Conservation (phyloP, 2,888 invertebrate genomes). For the Mayetiola destructor region DNA sequence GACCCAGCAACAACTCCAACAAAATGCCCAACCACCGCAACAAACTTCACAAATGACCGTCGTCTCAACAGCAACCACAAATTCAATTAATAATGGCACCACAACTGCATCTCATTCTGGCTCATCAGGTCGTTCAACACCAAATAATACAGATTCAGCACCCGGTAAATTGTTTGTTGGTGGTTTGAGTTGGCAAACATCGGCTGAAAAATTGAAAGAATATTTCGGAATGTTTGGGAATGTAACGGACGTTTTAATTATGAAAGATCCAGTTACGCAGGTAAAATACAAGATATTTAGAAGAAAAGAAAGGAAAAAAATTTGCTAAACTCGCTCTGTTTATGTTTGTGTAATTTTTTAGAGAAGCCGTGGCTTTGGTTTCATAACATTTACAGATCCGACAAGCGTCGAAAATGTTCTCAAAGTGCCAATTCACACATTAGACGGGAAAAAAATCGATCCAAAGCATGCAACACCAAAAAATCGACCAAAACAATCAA, state of each 20-base stretch:
- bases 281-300: conserved; percentile 37
- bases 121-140: conserved; percentile 64
- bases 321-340: conserved; percentile 12
- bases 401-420: conserved; percentile 81
- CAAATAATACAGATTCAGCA: conserved; percentile 45
- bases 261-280: conserved; percentile 90
- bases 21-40: conserved; percentile 26
- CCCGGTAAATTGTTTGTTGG: conserved; percentile 82
- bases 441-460: conserved; percentile 88
- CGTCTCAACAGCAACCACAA: conserved; percentile 19
- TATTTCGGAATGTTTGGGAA: conserved; percentile 87
- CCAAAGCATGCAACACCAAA: conserved; percentile 89
- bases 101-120: conserved; percentile 25
- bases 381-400: conserved; percentile 86
- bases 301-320: not conserved
- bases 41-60: conserved; percentile 25
- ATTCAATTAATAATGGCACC: conserved; percentile 22
- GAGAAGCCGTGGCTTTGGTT: conserved; percentile 86
- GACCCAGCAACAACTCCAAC: conserved; percentile 22
- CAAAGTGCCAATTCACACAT: conserved; percentile 76
- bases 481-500: conserved; percentile 69
- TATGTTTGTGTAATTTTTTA: conserved; percentile 37
- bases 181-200: conserved; percentile 86
- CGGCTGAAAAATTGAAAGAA: conserved; percentile 79
- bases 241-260: conserved; percentile 80